Conservation (phyloP, 92 coral and sea anemone species). For the Heteractis magnifica region DNA sequence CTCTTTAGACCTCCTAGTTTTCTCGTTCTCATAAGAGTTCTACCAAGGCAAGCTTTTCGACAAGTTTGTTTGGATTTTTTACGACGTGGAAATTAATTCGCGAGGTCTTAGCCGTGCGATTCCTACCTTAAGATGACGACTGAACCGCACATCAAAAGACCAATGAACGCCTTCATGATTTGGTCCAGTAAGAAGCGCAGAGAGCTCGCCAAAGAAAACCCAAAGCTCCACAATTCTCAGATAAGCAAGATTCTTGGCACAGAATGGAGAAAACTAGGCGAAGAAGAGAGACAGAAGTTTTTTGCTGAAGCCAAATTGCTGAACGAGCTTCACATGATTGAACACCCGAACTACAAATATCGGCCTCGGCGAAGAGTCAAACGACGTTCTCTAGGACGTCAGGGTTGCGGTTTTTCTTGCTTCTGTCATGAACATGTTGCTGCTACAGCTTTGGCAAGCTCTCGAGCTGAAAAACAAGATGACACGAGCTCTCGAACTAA, state of each 20-base stretch:
- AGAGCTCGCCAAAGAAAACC: constrained; percentile 74
- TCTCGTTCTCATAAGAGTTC: not conserved
- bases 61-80: not conserved
- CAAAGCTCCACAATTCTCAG: constrained; percentile 82
- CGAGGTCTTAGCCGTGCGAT: not conserved
- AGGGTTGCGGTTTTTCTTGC: constrained; percentile 32
- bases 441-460: not conserved
- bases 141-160: constrained; percentile 67
- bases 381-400: constrained; percentile 32
- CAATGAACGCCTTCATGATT: constrained; percentile 90
- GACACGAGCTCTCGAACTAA: not conserved
- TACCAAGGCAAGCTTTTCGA: not conserved
- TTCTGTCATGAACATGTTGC: constrained; percentile 35
- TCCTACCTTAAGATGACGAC: constrained; percentile 4
- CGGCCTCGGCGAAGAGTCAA: constrained; percentile 73
- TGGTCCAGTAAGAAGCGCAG: constrained; percentile 84
- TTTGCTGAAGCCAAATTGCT: constrained; percentile 86
- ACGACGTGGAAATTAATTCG: not conserved
- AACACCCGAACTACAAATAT: constrained; percentile 85
- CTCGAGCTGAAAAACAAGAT: not conserved
- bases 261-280: constrained; percentile 68
- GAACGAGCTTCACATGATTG: constrained; percentile 83
- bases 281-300: constrained; percentile 77
- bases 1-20: not conserved
- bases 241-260: constrained; percentile 83